Evolutionary conservation across 2,113 vertebrate species (phyloP), one percentile per base, ranked within the genome.

Genomic region (Sebastes schlegelii): DNA sequence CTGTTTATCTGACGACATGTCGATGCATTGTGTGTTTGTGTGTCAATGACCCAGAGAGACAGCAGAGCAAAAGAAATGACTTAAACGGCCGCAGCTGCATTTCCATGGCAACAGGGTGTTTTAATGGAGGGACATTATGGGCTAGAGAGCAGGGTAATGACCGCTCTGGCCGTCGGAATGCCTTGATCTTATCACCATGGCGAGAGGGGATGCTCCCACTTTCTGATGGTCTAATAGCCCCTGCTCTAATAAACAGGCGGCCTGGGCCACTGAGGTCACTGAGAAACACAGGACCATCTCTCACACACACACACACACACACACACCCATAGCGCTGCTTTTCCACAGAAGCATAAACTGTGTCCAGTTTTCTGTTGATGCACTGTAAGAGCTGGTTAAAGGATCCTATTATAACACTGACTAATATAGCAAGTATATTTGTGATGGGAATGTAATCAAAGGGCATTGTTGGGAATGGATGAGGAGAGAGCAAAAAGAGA

Each of bases 161-260:
- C 92, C 65, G 77, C 88, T 92, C 89, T 91, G 90, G 79, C 89
- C 71, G 80, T 84, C 86, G 92, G 93, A 94, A 94, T 94, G 93
- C 92, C 92, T 94, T 94, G 93, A 94, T 94, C 92, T 92, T 94
- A 94, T 94, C 93, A 92, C 82, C 77, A 84, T 84, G 85, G 91
- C 68, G 77, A 94, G 91, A 93, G 90, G 91, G 92, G 93, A 94
- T 93, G 91, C 92, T 94, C 92, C 93, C 87, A 84, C 90, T 90
- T 93, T 92, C 90, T 89, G 89, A 93, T 88, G 90, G 16, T 92
- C 84, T 93, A 93, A 93, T 91, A 91, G 91, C 86, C 91, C 87
- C 65, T 42, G 80, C 91, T 88, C 77, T 92, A 86, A 86, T 90
- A 93, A 89, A 86, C 86, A 85, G 85, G 83, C 92, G 55, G 85